A percentile compares a stretch with the other conserved stretches of the same genome.
Evolutionary conservation across 2,113 vertebrate genomes (phyloP).

Genomic region (Macquaria australasica): DNA sequence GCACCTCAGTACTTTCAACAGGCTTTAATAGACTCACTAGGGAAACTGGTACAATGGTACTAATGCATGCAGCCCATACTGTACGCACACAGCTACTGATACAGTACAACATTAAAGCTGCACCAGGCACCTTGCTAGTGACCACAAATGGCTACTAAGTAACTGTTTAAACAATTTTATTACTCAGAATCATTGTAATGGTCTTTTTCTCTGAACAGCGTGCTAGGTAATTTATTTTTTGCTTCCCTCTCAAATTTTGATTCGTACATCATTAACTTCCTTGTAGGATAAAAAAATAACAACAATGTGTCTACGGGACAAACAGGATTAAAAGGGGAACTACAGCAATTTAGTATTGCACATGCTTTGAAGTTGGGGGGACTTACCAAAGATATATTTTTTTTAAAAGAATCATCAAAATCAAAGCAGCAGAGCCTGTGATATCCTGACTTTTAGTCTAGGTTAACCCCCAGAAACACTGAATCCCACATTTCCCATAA

Average conservation of each 20-base stretch:
- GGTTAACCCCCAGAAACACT: neutral
- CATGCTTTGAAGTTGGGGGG: neutral
- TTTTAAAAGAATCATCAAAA: neutral
- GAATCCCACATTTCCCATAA: conserved; percentile 10
- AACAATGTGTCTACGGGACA: neutral
- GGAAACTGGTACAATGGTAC: neutral
- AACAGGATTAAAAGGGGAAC: conserved; percentile 8
- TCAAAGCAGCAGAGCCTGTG: neutral
- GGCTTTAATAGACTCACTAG: conserved; percentile 2
- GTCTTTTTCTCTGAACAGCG: neutral
- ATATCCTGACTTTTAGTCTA: neutral
- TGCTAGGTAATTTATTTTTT: neutral
- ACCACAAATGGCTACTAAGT: neutral
- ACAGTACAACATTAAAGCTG: neutral
- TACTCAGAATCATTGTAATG: neutral
- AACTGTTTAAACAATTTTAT: neutral
- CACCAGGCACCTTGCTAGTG: neutral
- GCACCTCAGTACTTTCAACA: conserved; percentile 10
- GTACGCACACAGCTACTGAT: neutral
- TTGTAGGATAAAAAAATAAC: neutral
- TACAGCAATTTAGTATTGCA: neutral
- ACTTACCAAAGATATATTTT: neutral
- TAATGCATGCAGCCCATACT: neutral
- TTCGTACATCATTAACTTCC: neutral
- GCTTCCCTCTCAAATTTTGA: neutral